Percentiles rank a stretch among this genome's conserved stretches.
phyloP scores from a whole-genome alignment of 1,140 invertebrate species.

The Drepana arcuata region DNA sequence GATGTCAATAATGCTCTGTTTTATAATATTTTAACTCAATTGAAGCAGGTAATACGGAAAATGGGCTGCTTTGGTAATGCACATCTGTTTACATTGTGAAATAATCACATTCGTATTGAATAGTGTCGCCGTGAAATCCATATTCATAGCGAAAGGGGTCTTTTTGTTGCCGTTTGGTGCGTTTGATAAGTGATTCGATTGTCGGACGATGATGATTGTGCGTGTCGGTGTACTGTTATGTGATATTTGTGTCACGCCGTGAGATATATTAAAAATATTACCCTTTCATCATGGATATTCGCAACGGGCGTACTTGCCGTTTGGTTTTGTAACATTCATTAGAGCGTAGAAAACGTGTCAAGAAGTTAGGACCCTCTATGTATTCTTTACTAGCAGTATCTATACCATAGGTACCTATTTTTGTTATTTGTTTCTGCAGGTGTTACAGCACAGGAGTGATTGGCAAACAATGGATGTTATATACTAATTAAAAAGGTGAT shows the following conservation, averaged over 20 bases:
- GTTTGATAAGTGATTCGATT: slow-evolving; percentile 32
- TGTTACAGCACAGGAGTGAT: slow-evolving; percentile 9
- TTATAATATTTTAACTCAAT: slow-evolving; percentile 11
- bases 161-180: slow-evolving; percentile 50
- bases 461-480: slow-evolving; percentile 22
- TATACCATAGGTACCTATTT: slow-evolving; percentile 4
- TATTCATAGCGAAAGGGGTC: slow-evolving; percentile 49
- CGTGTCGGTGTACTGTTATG: slow-evolving; percentile 43
- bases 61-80: slow-evolving; percentile 20
- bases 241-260: slow-evolving; percentile 29
- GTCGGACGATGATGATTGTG: slow-evolving; percentile 33
- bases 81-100: slow-evolving; percentile 60
- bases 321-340: slow-evolving; percentile 64
- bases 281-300: background rate
- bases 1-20: slow-evolving; percentile 17
- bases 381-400: slow-evolving; percentile 15
- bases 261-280: slow-evolving; percentile 2
- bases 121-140: slow-evolving; percentile 39
- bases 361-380: slow-evolving; percentile 33
- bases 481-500: slow-evolving; percentile 12
- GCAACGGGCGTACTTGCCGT: slow-evolving; percentile 35
- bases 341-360: slow-evolving; percentile 68
- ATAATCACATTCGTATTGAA: slow-evolving; percentile 24
- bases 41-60: slow-evolving; percentile 5
- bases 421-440: slow-evolving; percentile 18